These are phyloP conservation scores for Albula goreensis DNA, from an alignment of 2,113 vertebrate species.

Conservation along the genomic window DNA sequence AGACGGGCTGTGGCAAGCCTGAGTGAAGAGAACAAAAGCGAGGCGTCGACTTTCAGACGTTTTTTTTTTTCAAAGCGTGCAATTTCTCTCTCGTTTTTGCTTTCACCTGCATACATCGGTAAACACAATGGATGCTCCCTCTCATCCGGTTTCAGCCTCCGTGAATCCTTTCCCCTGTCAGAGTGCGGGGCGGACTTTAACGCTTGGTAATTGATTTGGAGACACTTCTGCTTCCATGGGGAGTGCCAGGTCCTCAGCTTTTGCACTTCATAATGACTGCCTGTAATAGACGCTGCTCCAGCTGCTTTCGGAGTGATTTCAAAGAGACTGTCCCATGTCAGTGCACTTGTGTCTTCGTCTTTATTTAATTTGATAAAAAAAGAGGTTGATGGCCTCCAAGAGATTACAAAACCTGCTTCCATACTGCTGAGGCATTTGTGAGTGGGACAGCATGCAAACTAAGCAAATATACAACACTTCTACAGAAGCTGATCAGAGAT, in stretches of 20 bases:
- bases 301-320: not conserved
- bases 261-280: not conserved
- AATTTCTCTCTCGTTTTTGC: no score
- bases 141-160: not conserved
- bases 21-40: not conserved
- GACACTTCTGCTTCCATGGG: not conserved
- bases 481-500: no score
- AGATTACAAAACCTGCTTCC: not conserved
- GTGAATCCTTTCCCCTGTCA: not conserved
- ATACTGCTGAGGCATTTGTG: no score
- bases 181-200: not conserved
- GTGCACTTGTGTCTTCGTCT: not conserved
- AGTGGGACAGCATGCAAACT: no score
- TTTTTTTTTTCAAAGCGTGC: no score
- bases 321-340: not conserved
- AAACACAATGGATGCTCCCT: not conserved
- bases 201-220: not conserved
- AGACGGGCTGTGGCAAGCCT: not conserved
- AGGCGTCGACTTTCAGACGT: not conserved
- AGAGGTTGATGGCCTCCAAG: not conserved
- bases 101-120: not conserved
- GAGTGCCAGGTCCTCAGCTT: not conserved
- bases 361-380: not conserved
- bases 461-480: no score
- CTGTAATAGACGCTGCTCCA: not conserved